Base-by-base conservation (phyloP, 2,888 invertebrate genomes). In the Agrochola lychnidis region DNA sequence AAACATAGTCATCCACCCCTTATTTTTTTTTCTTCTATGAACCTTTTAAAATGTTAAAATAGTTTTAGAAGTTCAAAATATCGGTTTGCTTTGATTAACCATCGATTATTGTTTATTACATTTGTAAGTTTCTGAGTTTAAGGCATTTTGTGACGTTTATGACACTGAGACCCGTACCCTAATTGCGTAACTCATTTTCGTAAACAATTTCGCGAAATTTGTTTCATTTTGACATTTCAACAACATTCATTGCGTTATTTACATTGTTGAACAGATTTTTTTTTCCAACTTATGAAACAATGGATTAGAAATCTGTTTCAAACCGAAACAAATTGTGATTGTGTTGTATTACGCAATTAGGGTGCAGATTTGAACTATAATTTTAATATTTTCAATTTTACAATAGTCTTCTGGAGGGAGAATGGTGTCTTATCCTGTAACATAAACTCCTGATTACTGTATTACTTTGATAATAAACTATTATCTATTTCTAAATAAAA, bases 1-100 rank as follows among this genome's bases (percentile, higher is more conserved):
- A 19, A 56, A 53, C 81, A 83, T 36, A 42, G 42, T 16, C 81
- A 83, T 36, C 30, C 12, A 14, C 67, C 70, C 7, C 51, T 45
- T 16, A 14, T 36, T 36, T 36, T 36, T 25, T 0, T 40, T 22
- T 6, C 14, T n/a, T n/a, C 1, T n/a, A 1, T 7, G 4, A n/a
- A 40, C 40, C 9, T 40, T 63, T 40, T n/a, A 6, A 12, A 36
- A 36, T 22, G 0, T 1, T 36, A 61, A 61, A 61, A 61, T 22
- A 12, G 6, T 61, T 61, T 36, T 12, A 62, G 6, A 40, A 40
- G n/a, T 40, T n/a, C n/a, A 7, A 36, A 62, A 14, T 36, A 36
- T 62, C 12, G n/a, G 16, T 9, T 9, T 40, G n/a, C 40, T n/a
- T n/a, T n/a, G 1, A 40, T 62, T 40, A 16, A 7, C 16, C 7